Percentiles rank a stretch among this genome's conserved stretches.
Evolutionary conservation across 2,113 vertebrate species (phyloP).

Genomic region (Cathartes aura): DNA sequence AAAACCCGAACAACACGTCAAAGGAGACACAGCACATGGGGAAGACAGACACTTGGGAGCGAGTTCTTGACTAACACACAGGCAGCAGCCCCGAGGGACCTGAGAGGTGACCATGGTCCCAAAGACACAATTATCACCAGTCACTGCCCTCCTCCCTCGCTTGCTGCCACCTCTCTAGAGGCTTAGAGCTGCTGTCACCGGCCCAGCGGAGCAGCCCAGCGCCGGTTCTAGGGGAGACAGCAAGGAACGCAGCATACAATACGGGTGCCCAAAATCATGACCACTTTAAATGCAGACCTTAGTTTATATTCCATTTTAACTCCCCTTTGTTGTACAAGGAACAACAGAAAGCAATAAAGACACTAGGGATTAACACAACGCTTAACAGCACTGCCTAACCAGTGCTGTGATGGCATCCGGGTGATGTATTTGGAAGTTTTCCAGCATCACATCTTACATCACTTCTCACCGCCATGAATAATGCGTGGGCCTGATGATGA

Average conservation of each 20-base stretch:
- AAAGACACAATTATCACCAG: no score
- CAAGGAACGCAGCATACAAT: neutral
- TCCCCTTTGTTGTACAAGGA: no score
- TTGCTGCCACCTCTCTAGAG: neutral
- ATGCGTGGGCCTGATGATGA: neutral
- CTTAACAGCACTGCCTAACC: neutral
- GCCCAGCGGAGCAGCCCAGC: neutral
- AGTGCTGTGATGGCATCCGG: neutral
- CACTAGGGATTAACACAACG: neutral
- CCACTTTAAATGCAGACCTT: neutral
- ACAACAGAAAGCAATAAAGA: neutral
- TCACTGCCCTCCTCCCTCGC: neutral
- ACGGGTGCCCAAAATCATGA: neutral
- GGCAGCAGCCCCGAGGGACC: neutral
- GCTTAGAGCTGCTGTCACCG: neutral
- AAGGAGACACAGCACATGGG: neutral
- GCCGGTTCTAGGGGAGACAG: no score
- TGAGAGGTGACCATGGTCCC: fast-evolving
- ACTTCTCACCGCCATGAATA: neutral
- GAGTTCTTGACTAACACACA: fast-evolving
- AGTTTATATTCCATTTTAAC: neutral
- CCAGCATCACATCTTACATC: neutral
- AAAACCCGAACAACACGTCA: neutral
- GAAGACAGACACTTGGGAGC: no score
- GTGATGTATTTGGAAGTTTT: neutral